Conservation (phyloP, 2,888 invertebrate species). For the Cartodere bifasciata region DNA sequence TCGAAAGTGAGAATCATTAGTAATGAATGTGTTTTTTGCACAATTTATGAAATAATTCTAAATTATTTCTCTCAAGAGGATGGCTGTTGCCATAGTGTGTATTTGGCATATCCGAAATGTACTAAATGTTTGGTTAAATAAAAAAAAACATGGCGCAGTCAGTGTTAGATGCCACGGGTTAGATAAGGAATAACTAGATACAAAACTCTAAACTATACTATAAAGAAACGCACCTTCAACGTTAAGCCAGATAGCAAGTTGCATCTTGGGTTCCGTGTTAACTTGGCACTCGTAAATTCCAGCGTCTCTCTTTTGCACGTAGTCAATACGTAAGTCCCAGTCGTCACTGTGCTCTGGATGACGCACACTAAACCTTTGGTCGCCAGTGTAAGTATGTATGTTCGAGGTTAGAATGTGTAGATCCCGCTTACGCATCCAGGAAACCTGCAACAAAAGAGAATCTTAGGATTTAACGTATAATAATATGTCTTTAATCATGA, state of each 20-base stretch:
- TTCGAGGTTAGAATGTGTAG: conserved; percentile 76
- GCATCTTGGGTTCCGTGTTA: conserved; percentile 82
- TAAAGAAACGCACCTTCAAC: conserved; percentile 75
- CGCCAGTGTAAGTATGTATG: conserved; percentile 79
- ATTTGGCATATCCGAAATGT: no score
- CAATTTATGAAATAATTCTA: no score
- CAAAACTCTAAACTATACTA: no score
- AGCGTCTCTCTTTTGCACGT: conserved; percentile 71
- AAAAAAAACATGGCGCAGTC: no score
- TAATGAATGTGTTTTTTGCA: no score
- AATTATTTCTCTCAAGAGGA: no score
- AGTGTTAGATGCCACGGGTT: conserved; percentile 1
- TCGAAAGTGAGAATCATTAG: no score
- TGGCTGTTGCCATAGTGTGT: no score
- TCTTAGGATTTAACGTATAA: conserved; percentile 1
- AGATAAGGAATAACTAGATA: conserved; percentile 4
- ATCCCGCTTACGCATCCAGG: conserved; percentile 72
- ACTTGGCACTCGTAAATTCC: conserved; percentile 84
- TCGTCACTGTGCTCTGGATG: conserved; percentile 77
- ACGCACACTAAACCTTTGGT: conserved; percentile 71
- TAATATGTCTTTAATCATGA: no score
- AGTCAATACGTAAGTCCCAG: conserved; percentile 75
- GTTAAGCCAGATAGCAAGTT: conserved; percentile 65
- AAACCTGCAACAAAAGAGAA: conserved; percentile 44
- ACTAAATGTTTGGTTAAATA: no score